These are phyloP conservation scores for Lordiphosa mommai DNA, from an alignment of 1,140 invertebrate species.

Conservation along the genomic window DNA sequence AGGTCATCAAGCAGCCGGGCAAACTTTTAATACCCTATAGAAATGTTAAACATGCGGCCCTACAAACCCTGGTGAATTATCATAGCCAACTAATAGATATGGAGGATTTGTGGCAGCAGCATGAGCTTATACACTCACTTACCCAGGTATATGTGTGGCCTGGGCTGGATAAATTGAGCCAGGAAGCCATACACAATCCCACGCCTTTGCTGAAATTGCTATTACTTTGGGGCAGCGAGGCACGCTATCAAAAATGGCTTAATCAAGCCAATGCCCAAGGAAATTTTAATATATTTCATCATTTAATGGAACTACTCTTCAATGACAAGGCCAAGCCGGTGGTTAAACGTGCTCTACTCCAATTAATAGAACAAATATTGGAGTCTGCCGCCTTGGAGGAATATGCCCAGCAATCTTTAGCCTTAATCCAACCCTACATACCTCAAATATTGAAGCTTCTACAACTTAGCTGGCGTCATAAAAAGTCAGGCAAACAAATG, in stretches of 20 bases:
- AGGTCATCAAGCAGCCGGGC: conserved; percentile 80
- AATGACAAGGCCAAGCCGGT: conserved; percentile 84
- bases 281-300: conserved; percentile 40
- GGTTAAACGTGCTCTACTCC: conserved; percentile 87
- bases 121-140: conserved; percentile 88
- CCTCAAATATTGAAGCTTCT: conserved; percentile 86
- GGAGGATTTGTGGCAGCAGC: conserved; percentile 82
- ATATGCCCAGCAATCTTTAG: conserved; percentile 22
- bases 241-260: conserved; percentile 44
- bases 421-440: conserved; percentile 84
- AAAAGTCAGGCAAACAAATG: conserved; percentile 38
- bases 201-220: conserved; percentile 91
- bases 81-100: conserved; percentile 89
- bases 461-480: conserved; percentile 82
- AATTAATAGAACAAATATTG: conserved; percentile 90
- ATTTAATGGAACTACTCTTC: conserved; percentile 85
- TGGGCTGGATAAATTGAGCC: conserved; percentile 86
- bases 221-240: conserved; percentile 84
- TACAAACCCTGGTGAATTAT: conserved; percentile 85
- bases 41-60: conserved; percentile 83
- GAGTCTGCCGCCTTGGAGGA: conserved; percentile 80
- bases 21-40: conserved; percentile 82
- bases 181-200: conserved; percentile 91
- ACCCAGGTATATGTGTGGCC: conserved; percentile 91
- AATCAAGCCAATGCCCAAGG: conserved; percentile 51